Percentiles rank a stretch among this genome's conserved stretches.
phyloP scores from a whole-genome alignment of 2,113 vertebrate genomes.

The Bostrychus sinensis region DNA sequence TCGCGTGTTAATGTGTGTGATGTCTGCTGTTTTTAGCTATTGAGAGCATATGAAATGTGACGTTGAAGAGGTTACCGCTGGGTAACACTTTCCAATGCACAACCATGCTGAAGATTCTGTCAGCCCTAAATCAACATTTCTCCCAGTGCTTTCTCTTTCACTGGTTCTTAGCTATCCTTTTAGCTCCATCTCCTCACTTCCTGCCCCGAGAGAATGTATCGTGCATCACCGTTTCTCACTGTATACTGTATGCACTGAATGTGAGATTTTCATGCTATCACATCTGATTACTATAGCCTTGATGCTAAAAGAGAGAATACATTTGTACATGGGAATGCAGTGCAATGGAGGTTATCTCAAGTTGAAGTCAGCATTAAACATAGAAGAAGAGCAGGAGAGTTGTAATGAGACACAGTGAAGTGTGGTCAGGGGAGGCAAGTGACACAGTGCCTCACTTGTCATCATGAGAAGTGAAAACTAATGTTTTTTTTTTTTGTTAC shows the following conservation, averaged over 20 bases:
- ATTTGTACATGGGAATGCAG: neutral
- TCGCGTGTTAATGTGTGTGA: neutral
- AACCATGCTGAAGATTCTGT: neutral
- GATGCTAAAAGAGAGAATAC: constrained; percentile 2
- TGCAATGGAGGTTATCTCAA: neutral
- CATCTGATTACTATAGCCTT: constrained; percentile 3
- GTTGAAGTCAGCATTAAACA: neutral
- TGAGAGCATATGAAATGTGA: constrained; percentile 22
- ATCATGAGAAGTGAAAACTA: no score
- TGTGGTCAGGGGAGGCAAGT: no score
- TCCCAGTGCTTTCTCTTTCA: neutral
- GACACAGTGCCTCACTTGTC: no score
- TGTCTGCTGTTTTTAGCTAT: constrained; percentile 1
- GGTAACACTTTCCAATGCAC: constrained; percentile 21
- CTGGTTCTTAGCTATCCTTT: neutral
- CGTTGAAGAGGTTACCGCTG: constrained; percentile 13
- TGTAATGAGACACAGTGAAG: no score
- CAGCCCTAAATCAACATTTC: constrained; percentile 19
- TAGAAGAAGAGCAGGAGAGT: neutral
- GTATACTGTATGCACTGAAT: constrained; percentile 4
- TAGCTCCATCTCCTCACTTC: constrained; percentile 1
- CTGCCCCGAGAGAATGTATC: neutral
- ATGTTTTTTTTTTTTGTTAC: no score
- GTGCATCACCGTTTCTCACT: neutral
- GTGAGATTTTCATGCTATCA: constrained; percentile 11